A percentile compares a stretch with the other conserved stretches of the same genome.
These are phyloP conservation scores for Potorous gilbertii DNA, from an alignment of 2,797 vertebrate species.

Conservation along the genomic window DNA sequence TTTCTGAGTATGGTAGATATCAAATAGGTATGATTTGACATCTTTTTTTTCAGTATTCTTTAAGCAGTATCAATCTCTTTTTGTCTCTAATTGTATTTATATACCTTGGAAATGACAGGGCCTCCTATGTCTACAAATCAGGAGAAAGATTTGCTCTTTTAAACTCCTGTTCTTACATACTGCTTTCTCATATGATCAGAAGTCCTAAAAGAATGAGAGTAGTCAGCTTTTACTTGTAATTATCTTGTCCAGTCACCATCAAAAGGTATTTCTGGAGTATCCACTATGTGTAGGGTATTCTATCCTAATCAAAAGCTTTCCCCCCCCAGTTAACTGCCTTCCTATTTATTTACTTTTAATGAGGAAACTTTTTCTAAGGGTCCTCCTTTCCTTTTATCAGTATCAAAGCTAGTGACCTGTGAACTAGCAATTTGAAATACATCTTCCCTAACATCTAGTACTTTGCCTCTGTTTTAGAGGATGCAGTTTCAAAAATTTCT, in stretches of 20 bases:
- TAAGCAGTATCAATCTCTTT: background rate
- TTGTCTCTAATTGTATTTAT: background rate
- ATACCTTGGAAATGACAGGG: background rate
- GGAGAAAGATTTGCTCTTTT: background rate
- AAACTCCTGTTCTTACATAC: background rate
- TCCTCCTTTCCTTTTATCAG: background rate
- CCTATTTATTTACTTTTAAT: background rate
- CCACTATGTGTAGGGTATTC: background rate
- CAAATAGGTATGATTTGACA: background rate
- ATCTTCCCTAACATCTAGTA: background rate
- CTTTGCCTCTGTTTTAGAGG: background rate
- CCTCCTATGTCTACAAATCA: background rate
- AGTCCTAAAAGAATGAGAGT: background rate
- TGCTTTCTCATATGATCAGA: background rate
- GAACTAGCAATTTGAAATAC: background rate
- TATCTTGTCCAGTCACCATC: background rate
- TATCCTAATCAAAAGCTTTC: background rate
- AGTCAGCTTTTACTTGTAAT: background rate
- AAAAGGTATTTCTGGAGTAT: background rate
- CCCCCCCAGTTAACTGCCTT: background rate
- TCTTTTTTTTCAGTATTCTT: background rate
- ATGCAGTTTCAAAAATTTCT: background rate
- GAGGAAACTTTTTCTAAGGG: background rate
- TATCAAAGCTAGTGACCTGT: background rate
- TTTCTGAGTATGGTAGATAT: background rate